These are phyloP conservation scores for Micromussa lordhowensis DNA, from an alignment of 92 coral and sea anemone genomes.

Conservation along the genomic window DNA sequence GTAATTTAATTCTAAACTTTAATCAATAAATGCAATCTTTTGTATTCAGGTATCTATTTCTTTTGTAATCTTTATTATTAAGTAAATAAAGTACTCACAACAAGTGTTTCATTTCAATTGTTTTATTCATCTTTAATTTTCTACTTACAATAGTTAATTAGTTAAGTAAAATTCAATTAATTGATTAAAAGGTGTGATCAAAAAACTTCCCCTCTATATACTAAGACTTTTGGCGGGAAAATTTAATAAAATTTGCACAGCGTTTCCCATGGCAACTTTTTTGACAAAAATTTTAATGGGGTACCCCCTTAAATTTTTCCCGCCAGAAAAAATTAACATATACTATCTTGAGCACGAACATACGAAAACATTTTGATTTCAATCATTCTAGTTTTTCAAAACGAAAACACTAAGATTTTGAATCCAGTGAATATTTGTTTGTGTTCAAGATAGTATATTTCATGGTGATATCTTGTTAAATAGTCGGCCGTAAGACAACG, in stretches of 20 bases:
- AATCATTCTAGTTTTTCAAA: not conserved
- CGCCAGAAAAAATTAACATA: not conserved
- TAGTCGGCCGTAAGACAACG: not conserved
- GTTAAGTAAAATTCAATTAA: not conserved
- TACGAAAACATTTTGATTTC: not conserved
- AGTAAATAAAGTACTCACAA: not conserved
- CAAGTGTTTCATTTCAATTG: not conserved
- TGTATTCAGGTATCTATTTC: not conserved
- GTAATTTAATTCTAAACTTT: too few relatives aligned
- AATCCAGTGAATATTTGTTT: not conserved
- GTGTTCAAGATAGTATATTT: not conserved
- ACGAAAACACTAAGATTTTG: not conserved
- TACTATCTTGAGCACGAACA: not conserved
- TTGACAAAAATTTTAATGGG: not conserved
- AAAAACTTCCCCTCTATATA: not conserved
- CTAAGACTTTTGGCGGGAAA: conserved; percentile 23
- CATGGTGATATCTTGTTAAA: not conserved
- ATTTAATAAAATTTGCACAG: conserved; percentile 1
- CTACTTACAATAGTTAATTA: not conserved
- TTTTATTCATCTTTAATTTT: not conserved
- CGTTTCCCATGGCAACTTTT: conserved; percentile 10
- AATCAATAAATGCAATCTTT: too few relatives aligned
- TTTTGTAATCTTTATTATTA: too few relatives aligned
- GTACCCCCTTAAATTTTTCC: not conserved
- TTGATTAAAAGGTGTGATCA: not conserved